phyloP scores from a whole-genome alignment of 2,888 invertebrate genomes.

The Papilio protenor region DNA sequence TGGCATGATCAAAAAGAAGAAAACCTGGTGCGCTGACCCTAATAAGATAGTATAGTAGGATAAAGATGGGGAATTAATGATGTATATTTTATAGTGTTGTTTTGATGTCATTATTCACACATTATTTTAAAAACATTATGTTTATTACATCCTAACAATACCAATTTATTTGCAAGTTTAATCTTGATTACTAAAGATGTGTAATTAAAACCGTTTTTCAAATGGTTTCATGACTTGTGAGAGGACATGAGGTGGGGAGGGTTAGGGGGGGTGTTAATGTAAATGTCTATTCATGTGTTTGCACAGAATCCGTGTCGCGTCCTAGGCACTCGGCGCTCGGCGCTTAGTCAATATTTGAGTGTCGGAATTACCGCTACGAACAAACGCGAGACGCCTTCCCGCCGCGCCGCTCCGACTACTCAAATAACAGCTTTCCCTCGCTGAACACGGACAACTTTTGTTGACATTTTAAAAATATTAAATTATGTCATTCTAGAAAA shows the following conservation, averaged over 20 bases:
- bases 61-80: too few relatives aligned
- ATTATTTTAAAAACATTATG: too few relatives aligned
- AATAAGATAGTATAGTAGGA: too few relatives aligned
- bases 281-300: slow-evolving; percentile 81
- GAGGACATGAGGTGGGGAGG: not conserved
- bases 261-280: slow-evolving; percentile 67
- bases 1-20: too few relatives aligned
- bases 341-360: slow-evolving; percentile 79
- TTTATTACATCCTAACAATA: not conserved
- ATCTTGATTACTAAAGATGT: not conserved
- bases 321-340: slow-evolving; percentile 62
- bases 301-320: slow-evolving; percentile 81
- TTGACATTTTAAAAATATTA: slow-evolving; percentile 7
- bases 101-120: too few relatives aligned
- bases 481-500: not conserved
- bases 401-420: slow-evolving; percentile 65
- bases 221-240: slow-evolving; percentile 46
- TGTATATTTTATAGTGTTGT: too few relatives aligned
- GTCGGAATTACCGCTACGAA: slow-evolving; percentile 80
- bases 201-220: slow-evolving; percentile 36
- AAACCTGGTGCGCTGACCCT: too few relatives aligned
- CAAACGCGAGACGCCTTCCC: slow-evolving; percentile 73
- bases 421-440: slow-evolving; percentile 35
- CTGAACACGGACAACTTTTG: slow-evolving; percentile 8
- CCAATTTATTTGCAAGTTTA: not conserved